Evolutionary conservation across 2,113 vertebrate genomes (phyloP).

Genomic region (Atrichornis clamosus): DNA sequence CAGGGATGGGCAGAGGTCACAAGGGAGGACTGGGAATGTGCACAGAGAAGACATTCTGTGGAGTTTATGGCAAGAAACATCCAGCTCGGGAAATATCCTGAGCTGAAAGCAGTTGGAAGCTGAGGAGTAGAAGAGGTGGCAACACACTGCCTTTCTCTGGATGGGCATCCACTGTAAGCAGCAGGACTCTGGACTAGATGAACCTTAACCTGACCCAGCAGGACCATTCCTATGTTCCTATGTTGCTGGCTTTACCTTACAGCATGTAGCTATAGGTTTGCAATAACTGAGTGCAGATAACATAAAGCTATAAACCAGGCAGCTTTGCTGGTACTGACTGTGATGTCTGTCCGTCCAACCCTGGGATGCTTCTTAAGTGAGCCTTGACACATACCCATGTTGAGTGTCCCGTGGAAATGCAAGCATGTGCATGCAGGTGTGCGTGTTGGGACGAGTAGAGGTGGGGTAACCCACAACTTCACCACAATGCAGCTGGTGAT

Average conservation of each 20-base stretch:
- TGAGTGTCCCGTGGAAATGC: neutral
- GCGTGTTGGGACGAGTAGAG: neutral
- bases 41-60: neutral
- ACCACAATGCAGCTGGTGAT: neutral
- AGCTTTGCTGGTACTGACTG: neutral
- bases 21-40: neutral
- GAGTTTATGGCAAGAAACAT: neutral
- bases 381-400: neutral
- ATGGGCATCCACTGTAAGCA: neutral
- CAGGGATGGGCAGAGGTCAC: neutral
- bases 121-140: neutral
- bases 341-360: neutral
- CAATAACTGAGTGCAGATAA: neutral
- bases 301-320: neutral
- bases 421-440: fast-evolving
- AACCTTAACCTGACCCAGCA: neutral
- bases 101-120: neutral
- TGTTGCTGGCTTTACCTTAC: neutral
- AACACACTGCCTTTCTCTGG: neutral
- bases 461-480: neutral
- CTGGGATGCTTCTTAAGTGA: neutral
- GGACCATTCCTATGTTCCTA: neutral
- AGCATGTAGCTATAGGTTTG: neutral
- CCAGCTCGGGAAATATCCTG: neutral
- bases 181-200: neutral